Conservation (phyloP, 2,797 vertebrate species). For the Notolepis coatsorum region DNA sequence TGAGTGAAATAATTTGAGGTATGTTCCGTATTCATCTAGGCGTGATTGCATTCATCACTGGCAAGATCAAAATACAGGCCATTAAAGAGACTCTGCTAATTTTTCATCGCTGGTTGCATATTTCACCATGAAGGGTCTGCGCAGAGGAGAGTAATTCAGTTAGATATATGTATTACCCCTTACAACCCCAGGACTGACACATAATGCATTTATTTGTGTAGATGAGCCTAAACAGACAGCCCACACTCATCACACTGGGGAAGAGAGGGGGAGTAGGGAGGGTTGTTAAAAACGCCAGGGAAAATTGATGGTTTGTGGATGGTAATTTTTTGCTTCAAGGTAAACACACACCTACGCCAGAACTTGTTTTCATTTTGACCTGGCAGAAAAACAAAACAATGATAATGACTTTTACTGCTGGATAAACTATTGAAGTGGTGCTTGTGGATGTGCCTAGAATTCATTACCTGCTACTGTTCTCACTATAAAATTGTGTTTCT, state of each 20-base stretch:
- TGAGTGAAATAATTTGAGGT: neutral
- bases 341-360: constrained; percentile 32
- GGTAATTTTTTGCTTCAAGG: constrained; percentile 45
- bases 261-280: neutral
- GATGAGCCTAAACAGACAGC: constrained; percentile 49
- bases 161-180: constrained; percentile 50
- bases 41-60: constrained; percentile 1
- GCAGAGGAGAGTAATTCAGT: constrained; percentile 33
- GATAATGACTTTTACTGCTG: constrained; percentile 16
- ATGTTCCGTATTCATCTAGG: neutral
- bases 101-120: constrained; percentile 28
- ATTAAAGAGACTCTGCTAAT: constrained; percentile 6
- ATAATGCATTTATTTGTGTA: constrained; percentile 55
- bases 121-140: constrained; percentile 32
- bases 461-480: neutral
- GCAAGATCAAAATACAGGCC: neutral
- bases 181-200: constrained; percentile 41
- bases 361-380: constrained; percentile 31
- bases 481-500: neutral
- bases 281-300: constrained; percentile 6
- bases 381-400: constrained; percentile 27
- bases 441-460: neutral
- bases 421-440: constrained; percentile 7
- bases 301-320: constrained; percentile 39
- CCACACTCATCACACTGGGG: constrained; percentile 37